Conservation (phyloP, 2,113 vertebrate species). For the Percina caprodes region DNA sequence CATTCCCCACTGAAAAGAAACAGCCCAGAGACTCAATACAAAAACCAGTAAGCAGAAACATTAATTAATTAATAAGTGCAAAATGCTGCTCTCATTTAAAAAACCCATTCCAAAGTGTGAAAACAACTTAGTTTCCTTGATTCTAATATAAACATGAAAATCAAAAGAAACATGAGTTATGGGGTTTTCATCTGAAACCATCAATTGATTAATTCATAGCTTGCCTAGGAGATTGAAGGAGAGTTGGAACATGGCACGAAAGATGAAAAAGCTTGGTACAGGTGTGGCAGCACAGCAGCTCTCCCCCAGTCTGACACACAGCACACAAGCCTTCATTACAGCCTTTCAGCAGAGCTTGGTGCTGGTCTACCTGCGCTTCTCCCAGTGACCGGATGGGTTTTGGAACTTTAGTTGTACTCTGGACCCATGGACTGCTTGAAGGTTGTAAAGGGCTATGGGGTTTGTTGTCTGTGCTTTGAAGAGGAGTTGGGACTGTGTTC, state of each 20-base stretch:
- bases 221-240: conserved; percentile 92
- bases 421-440: conserved; percentile 4
- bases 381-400: not conserved
- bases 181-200: conserved; percentile 24
- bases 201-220: conserved; percentile 21
- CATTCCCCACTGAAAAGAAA: conserved; percentile 86
- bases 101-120: conserved; percentile 26
- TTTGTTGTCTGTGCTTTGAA: conserved; percentile 30
- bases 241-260: conserved; percentile 90
- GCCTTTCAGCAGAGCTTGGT: conserved; percentile 37
- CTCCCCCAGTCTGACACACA: conserved; percentile 92
- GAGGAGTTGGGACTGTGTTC: conserved; percentile 15
- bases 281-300: conserved; percentile 90
- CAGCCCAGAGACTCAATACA: conserved; percentile 18
- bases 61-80: conserved; percentile 4
- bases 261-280: conserved; percentile 95
- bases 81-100: conserved; percentile 16
- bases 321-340: conserved; percentile 91
- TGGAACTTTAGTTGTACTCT: conserved; percentile 3
- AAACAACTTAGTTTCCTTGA: conserved; percentile 19
- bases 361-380: conserved; percentile 56
- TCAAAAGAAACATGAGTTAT: conserved; percentile 11
- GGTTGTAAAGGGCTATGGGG: not conserved
- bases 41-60: conserved; percentile 12
- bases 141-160: not conserved